Conservation (phyloP, 2,888 invertebrate species). For the Urechis unicinctus region DNA sequence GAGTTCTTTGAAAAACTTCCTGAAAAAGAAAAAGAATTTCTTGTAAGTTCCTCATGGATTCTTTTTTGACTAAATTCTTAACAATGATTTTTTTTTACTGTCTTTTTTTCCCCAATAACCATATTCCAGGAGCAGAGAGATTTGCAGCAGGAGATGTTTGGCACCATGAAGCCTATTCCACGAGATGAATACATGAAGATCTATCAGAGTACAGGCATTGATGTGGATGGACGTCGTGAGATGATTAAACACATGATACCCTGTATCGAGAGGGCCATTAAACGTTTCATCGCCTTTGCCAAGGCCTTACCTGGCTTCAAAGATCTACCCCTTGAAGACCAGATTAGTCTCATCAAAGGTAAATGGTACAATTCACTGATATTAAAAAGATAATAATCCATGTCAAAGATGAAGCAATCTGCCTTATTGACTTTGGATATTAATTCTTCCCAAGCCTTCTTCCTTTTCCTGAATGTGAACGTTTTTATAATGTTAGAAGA, state of each 20-base stretch:
- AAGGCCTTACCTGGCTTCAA: constrained; percentile 43
- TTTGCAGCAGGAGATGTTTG: constrained; percentile 34
- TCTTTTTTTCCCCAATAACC: constrained; percentile 29
- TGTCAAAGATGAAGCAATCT: no score
- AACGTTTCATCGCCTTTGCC: constrained; percentile 37
- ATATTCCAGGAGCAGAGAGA: constrained; percentile 38
- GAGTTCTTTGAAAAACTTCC: constrained; percentile 23
- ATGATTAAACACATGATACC: constrained; percentile 28
- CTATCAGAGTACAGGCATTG: constrained; percentile 42
- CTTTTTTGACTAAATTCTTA: no score
- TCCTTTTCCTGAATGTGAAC: no score
- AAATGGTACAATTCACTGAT: constrained; percentile 45
- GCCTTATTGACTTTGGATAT: no score
- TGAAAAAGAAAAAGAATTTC: constrained; percentile 20
- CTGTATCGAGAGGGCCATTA: constrained; percentile 35
- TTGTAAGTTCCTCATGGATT: constrained; percentile 15
- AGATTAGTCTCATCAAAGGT: constrained; percentile 42
- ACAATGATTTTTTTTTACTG: background rate
- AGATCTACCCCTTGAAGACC: constrained; percentile 36
- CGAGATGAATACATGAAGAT: constrained; percentile 36
- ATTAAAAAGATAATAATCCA: no score
- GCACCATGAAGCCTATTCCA: constrained; percentile 30
- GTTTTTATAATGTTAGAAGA: no score
- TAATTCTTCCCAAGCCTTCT: no score
- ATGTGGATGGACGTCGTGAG: constrained; percentile 37